Percentiles rank a stretch among this genome's conserved stretches.
Conservation (phyloP, 2,797 vertebrate species). For the Peromyscus melanophrys region DNA sequence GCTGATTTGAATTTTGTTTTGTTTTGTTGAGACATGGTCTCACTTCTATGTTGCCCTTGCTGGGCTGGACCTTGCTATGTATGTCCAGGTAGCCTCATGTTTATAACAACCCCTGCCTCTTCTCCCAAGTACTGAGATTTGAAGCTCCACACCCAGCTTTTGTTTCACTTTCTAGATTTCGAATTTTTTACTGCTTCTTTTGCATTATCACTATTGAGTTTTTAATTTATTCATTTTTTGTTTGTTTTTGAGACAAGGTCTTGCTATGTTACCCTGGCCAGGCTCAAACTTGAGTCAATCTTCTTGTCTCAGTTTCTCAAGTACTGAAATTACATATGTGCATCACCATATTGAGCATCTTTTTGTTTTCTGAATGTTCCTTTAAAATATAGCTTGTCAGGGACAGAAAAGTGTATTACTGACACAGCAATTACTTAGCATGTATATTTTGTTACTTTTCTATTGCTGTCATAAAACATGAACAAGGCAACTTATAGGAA, state of each 20-base stretch:
- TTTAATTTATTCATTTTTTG: neutral
- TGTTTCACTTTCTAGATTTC: neutral
- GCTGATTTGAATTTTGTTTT: neutral
- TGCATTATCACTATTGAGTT: neutral
- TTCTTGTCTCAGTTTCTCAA: neutral
- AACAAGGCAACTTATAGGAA: neutral
- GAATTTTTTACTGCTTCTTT: slow-evolving; percentile 3
- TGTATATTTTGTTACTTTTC: neutral
- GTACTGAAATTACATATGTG: neutral
- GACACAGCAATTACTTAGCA: neutral
- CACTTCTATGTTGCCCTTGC: neutral
- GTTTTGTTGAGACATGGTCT: neutral
- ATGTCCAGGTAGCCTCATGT: neutral
- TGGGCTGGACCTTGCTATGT: neutral
- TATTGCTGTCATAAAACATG: neutral
- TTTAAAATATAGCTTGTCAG: neutral
- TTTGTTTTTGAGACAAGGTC: neutral
- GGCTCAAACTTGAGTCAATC: neutral
- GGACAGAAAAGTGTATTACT: neutral
- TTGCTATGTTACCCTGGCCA: neutral
- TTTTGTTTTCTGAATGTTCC: neutral
- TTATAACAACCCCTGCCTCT: neutral
- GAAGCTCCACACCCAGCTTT: neutral
- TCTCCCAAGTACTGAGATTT: neutral
- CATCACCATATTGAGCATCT: neutral